Percentiles rank a stretch among this genome's conserved stretches.
These are phyloP conservation scores for Discoglossus pictus DNA, from an alignment of 2,797 vertebrate genomes.

Conservation along the genomic window DNA sequence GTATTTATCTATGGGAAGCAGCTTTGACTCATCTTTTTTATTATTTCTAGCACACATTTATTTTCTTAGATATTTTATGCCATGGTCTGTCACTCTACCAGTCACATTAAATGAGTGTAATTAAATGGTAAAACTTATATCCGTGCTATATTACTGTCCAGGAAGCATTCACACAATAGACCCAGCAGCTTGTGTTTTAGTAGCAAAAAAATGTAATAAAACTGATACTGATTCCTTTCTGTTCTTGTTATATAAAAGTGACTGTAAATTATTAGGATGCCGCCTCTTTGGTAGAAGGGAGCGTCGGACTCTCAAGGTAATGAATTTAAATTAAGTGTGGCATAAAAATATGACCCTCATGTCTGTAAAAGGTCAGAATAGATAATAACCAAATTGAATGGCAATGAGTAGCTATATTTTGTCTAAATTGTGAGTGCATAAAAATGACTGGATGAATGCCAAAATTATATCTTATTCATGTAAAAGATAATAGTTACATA, in stretches of 20 bases:
- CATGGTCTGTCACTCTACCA: no score
- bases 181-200: neutral
- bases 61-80: no score
- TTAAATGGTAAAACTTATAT: neutral
- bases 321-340: constrained; percentile 40
- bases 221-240: constrained; percentile 2
- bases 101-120: neutral
- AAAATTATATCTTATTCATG: constrained; percentile 36
- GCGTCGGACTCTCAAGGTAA: constrained; percentile 11
- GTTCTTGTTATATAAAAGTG: neutral
- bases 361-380: constrained; percentile 35
- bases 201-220: constrained; percentile 9
- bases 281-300: constrained; percentile 1
- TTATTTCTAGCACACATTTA: no score
- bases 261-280: constrained; percentile 21
- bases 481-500: constrained; percentile 44
- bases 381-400: constrained; percentile 48
- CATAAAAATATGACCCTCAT: constrained; percentile 42
- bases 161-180: constrained; percentile 10
- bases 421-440: constrained; percentile 42
- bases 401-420: constrained; percentile 36
- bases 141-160: neutral
- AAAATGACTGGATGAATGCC: constrained; percentile 40
- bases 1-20: no score
- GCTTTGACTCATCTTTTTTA: no score